A percentile compares a stretch with the other conserved stretches of the same genome.
Conservation (phyloP, 1,140 invertebrate species). For the Caenorhabditis inopinata region DNA sequence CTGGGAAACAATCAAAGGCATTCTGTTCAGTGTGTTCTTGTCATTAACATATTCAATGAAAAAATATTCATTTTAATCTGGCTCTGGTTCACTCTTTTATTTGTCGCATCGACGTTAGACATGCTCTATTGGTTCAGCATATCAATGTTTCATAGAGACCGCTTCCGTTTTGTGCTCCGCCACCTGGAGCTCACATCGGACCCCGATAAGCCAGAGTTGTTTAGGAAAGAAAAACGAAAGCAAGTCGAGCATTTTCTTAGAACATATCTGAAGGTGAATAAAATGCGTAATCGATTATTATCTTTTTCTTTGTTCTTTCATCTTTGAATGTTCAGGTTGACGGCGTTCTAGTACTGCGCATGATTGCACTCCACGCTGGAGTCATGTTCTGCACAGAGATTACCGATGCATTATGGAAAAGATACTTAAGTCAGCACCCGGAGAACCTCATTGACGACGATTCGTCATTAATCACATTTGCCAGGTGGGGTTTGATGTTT, state of each 20-base stretch:
- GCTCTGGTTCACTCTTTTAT: conserved; percentile 71
- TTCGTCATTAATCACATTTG: conserved; percentile 65
- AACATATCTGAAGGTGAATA: conserved; percentile 64
- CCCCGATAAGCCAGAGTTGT: conserved; percentile 63
- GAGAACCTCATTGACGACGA: conserved; percentile 66
- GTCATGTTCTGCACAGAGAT: conserved; percentile 67
- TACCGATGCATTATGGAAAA: conserved; percentile 65
- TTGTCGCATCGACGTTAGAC: conserved; percentile 68
- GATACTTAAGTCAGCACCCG: conserved; percentile 64
- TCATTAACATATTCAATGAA: conserved; percentile 71
- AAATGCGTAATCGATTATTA: too few relatives aligned
- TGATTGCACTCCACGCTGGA: conserved; percentile 65
- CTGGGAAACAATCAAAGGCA: conserved; percentile 68
- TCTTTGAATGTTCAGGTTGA: conserved; percentile 55
- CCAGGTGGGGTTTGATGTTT: conserved; percentile 51
- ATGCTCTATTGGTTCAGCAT: conserved; percentile 66
- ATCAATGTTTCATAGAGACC: conserved; percentile 63
- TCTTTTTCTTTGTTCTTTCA: too few relatives aligned
- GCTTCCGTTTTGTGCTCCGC: conserved; percentile 63
- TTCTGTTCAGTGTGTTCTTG: conserved; percentile 69
- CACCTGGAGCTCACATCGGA: conserved; percentile 65
- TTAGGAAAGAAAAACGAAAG: conserved; percentile 65
- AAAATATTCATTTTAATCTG: conserved; percentile 69
- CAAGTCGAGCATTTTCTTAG: conserved; percentile 65
- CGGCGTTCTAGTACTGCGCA: conserved; percentile 62